These are phyloP conservation scores for Procapra przewalskii DNA, from an alignment of 2,113 vertebrate species.

Conservation along the genomic window DNA sequence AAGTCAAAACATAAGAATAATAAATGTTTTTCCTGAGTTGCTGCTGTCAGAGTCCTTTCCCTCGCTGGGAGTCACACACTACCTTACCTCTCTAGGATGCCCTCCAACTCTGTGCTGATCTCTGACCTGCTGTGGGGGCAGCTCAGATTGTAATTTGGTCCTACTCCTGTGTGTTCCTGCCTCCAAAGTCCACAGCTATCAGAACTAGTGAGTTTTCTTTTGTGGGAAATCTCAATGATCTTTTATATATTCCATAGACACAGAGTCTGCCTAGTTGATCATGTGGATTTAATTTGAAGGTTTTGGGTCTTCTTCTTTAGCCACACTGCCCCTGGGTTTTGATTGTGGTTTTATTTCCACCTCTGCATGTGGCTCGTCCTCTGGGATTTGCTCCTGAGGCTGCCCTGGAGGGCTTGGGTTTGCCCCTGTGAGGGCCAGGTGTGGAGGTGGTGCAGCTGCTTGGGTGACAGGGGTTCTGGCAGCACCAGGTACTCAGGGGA, in stretches of 20 bases:
- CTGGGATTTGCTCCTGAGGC: neutral
- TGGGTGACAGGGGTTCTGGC: neutral
- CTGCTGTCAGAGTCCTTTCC: neutral
- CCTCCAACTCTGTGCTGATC: neutral
- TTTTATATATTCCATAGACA: neutral
- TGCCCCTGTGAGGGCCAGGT: neutral
- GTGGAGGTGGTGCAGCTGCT: neutral
- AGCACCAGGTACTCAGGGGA: neutral
- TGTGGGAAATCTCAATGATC: neutral
- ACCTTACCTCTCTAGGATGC: neutral
- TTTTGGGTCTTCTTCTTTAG: neutral
- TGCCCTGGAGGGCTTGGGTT: accelerated
- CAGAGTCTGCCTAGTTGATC: neutral
- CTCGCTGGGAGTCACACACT: accelerated
- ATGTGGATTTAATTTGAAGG: neutral
- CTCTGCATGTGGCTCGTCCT: neutral
- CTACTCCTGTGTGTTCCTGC: neutral
- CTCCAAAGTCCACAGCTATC: neutral
- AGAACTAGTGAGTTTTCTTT: neutral
- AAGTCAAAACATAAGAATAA: neutral
- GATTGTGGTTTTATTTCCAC: neutral
- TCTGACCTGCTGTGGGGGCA: neutral
- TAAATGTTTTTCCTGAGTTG: neutral
- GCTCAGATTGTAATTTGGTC: neutral
- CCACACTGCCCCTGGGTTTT: neutral